Evolutionary conservation across 2,888 invertebrate species (phyloP).

Genomic region (Trissoscelio sp.): DNA sequence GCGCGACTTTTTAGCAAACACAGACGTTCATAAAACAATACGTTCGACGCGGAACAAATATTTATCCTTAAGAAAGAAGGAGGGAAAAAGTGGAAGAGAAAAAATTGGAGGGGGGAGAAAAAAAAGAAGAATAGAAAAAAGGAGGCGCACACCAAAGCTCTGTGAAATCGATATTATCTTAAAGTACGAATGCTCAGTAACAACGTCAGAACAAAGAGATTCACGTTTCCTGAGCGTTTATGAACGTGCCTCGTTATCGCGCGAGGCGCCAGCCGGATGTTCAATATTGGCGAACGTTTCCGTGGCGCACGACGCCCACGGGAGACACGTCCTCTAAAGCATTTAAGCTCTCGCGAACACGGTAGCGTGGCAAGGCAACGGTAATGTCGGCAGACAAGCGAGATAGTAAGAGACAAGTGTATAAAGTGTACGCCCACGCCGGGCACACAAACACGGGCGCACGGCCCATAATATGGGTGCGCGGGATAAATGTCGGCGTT

Average conservation of each 20-base stretch:
- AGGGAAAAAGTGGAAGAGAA: too few relatives aligned
- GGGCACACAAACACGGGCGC: slow-evolving; percentile 10
- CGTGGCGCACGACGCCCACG: slow-evolving; percentile 65
- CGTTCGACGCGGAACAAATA: slow-evolving; percentile 33
- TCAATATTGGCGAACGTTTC: slow-evolving; percentile 77
- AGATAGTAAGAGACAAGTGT: slow-evolving; percentile 54
- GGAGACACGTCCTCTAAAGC: slow-evolving; percentile 64
- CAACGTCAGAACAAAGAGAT: slow-evolving; percentile 59
- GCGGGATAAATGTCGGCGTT: slow-evolving; percentile 72
- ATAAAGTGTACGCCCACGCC: slow-evolving; percentile 45
- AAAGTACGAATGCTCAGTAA: slow-evolving; percentile 40
- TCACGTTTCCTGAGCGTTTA: slow-evolving; percentile 60
- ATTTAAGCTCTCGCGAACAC: slow-evolving; percentile 71
- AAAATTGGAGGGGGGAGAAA: too few relatives aligned
- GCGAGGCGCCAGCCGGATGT: slow-evolving; percentile 74
- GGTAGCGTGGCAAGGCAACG: slow-evolving; percentile 43
- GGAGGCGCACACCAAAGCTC: slow-evolving; percentile 2
- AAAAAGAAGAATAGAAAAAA: slow-evolving; percentile 5
- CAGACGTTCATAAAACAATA: slow-evolving; percentile 42
- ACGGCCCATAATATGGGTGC: slow-evolving; percentile 34
- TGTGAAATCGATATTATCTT: slow-evolving; percentile 57
- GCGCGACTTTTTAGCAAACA: slow-evolving; percentile 41
- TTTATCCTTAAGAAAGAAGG: slow-evolving; percentile 37
- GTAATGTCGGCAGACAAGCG: slow-evolving; percentile 41
- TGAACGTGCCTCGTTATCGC: slow-evolving; percentile 59